Evolutionary conservation across 2,888 invertebrate species (phyloP).

Genomic region (Nemapogon koenigi): DNA sequence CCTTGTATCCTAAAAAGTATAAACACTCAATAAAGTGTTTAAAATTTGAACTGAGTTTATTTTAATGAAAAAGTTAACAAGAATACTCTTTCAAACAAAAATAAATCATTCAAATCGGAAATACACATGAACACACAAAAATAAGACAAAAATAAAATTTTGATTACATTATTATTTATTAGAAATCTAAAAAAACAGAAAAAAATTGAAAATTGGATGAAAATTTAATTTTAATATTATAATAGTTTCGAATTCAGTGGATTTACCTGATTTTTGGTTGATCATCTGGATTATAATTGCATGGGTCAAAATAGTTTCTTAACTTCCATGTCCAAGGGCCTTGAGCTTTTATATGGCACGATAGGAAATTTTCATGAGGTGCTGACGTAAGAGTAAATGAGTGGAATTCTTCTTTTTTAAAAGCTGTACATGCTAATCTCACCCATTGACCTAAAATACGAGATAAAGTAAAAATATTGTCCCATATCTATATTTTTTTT

Average conservation of each 20-base stretch:
- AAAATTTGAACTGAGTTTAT: neutral
- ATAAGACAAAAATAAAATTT: too few relatives aligned
- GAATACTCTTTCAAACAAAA: neutral
- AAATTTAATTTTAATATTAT: neutral
- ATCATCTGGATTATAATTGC: slow-evolving; percentile 86
- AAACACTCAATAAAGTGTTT: neutral
- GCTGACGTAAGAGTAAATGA: slow-evolving; percentile 96
- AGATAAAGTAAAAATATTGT: neutral
- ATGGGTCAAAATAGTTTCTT: slow-evolving; percentile 92
- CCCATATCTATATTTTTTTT: neutral
- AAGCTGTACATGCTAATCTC: slow-evolving; percentile 88
- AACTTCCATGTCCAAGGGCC: slow-evolving; percentile 98
- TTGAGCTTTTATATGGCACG: slow-evolving; percentile 90
- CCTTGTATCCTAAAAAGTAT: slow-evolving; percentile 77
- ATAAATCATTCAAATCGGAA: neutral
- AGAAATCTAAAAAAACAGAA: too few relatives aligned
- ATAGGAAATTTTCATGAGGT: slow-evolving; percentile 93
- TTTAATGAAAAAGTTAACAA: neutral
- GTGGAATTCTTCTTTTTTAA: slow-evolving; percentile 89
- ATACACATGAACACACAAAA: too few relatives aligned
- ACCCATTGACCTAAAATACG: slow-evolving; percentile 83
- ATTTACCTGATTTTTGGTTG: slow-evolving; percentile 76
- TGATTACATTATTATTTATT: too few relatives aligned
- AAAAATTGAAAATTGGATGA: too few relatives aligned
- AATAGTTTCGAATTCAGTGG: neutral